phyloP scores from a whole-genome alignment of 2,888 invertebrate genomes.

The Spodoptera littoralis region DNA sequence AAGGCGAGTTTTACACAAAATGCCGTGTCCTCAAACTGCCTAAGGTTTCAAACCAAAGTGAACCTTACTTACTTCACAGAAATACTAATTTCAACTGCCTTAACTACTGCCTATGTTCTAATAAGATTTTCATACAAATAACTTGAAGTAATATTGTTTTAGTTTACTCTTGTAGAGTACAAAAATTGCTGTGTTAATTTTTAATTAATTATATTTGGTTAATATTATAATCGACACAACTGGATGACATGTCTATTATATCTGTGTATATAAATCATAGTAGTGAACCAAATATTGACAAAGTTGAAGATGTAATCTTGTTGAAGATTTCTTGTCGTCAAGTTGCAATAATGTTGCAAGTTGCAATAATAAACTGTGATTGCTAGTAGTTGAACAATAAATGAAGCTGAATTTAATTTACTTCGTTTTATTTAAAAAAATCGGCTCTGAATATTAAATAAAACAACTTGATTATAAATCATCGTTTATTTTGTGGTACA shows the following conservation, averaged over 20 bases:
- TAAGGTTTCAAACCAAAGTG: neutral
- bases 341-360: conserved; percentile 60
- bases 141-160: conserved; percentile 15
- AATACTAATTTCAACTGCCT: neutral
- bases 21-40: conserved; percentile 6
- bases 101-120: conserved; percentile 6
- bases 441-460: conserved; percentile 11
- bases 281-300: conserved; percentile 45
- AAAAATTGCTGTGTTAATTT: conserved; percentile 50
- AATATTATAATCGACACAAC: conserved; percentile 9
- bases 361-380: conserved; percentile 78
- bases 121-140: conserved; percentile 32
- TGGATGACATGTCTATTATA: conserved; percentile 27
- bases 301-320: conserved; percentile 14
- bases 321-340: conserved; percentile 26
- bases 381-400: conserved; percentile 77
- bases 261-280: conserved; percentile 25
- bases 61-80: neutral
- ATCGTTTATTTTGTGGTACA: conserved; percentile 73
- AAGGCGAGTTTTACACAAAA: neutral
- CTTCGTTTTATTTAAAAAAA: conserved; percentile 34
- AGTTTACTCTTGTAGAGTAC: conserved; percentile 67
- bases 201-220: conserved; percentile 27
- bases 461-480: conserved; percentile 54
- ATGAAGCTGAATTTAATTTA: conserved; percentile 65